A percentile compares a stretch with the other conserved stretches of the same genome.
These are phyloP conservation scores for Caloenas nicobarica DNA, from an alignment of 2,113 vertebrate genomes.

Conservation along the genomic window DNA sequence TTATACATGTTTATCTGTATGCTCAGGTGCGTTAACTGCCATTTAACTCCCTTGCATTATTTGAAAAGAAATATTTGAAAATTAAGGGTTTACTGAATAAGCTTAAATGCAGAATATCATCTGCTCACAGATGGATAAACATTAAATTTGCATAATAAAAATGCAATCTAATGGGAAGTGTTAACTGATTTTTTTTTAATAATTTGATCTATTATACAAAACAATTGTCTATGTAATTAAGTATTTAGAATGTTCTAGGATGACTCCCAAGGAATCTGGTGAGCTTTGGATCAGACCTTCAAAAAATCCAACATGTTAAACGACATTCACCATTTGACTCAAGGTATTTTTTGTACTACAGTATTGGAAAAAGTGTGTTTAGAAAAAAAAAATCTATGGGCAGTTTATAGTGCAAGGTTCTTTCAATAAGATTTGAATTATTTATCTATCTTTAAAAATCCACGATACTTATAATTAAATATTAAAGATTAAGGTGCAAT, in stretches of 20 bases:
- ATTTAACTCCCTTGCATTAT: background rate
- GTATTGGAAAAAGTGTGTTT: background rate
- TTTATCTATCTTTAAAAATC: constrained; percentile 30
- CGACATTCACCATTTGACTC: background rate
- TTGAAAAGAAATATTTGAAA: background rate
- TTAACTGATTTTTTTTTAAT: background rate
- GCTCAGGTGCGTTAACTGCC: background rate
- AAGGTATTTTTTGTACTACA: background rate
- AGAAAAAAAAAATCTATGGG: background rate
- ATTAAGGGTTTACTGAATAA: background rate
- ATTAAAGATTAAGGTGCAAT: constrained; percentile 24
- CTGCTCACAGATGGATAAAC: background rate
- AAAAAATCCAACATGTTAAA: background rate
- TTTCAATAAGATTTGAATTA: background rate
- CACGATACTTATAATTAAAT: constrained; percentile 9
- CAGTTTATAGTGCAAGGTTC: background rate
- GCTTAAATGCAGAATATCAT: background rate
- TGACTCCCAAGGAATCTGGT: background rate
- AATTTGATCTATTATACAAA: background rate
- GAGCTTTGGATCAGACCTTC: background rate
- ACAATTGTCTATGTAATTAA: background rate
- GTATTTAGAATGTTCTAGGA: background rate
- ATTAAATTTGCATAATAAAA: background rate
- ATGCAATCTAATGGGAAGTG: background rate
- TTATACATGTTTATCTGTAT: background rate